Evolutionary conservation across 1,140 invertebrate genomes (phyloP).

Genomic region (Limonius californicus): DNA sequence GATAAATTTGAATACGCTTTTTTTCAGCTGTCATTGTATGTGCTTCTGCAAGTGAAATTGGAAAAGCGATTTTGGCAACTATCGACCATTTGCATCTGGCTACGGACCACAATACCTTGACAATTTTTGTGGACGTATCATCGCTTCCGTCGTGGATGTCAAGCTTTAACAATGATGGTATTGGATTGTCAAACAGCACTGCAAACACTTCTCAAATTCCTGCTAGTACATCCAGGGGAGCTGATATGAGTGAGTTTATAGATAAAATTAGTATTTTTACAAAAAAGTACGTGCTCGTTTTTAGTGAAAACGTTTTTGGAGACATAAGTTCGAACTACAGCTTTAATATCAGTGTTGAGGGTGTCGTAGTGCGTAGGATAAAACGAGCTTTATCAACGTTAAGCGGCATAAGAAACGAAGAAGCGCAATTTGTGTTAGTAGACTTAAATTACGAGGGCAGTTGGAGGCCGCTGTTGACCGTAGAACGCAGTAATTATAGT

Average conservation of each 20-base stretch:
- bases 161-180: neutral
- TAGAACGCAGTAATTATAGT: conserved; percentile 28
- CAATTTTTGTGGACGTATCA: conserved; percentile 41
- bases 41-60: conserved; percentile 37
- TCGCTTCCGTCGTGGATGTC: conserved; percentile 39
- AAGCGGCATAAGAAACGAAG: neutral
- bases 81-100: conserved; percentile 35
- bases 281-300: conserved; percentile 8
- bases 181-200: neutral
- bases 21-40: conserved; percentile 42
- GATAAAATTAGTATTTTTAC: conserved; percentile 13
- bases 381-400: neutral
- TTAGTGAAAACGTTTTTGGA: conserved; percentile 1
- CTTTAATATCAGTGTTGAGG: neutral
- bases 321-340: neutral
- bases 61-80: conserved; percentile 31
- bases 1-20: conserved; percentile 11
- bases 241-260: conserved; percentile 4
- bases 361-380: neutral
- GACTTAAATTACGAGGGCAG: conserved; percentile 27
- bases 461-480: conserved; percentile 28
- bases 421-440: conserved; percentile 25
- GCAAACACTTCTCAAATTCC: neutral
- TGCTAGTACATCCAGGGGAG: neutral
- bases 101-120: conserved; percentile 37